A percentile compares a stretch with the other conserved stretches of the same genome.
These are phyloP conservation scores for Drosophila neocordata DNA, from an alignment of 1,140 invertebrate species.

Conservation along the genomic window DNA sequence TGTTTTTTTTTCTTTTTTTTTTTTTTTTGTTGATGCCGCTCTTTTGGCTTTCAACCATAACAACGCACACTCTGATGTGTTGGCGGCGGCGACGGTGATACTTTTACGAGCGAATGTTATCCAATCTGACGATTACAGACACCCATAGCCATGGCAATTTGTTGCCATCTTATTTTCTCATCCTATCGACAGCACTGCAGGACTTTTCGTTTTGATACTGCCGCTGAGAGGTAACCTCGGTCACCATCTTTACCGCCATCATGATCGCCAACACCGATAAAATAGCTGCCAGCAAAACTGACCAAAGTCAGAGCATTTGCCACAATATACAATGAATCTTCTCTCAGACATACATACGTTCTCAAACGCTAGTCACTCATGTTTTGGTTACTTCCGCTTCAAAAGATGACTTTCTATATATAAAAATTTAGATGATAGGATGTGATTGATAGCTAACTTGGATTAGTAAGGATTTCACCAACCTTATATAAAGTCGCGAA, in stretches of 20 bases:
- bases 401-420: no score
- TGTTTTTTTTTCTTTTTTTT: no score
- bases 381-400: no score
- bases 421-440: no score
- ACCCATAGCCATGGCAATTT: slow-evolving; percentile 64
- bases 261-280: slow-evolving; percentile 53
- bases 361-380: no score
- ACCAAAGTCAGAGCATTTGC: no score
- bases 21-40: slow-evolving; percentile 21
- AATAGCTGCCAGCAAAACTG: not conserved
- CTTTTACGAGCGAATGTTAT: slow-evolving; percentile 67
- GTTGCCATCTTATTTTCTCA: slow-evolving; percentile 67
- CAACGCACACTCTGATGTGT: slow-evolving; percentile 22
- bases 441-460: no score
- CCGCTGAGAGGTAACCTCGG: slow-evolving; percentile 20
- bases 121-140: slow-evolving; percentile 69
- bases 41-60: slow-evolving; percentile 1
- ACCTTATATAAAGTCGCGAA: no score
- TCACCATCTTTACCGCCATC: not conserved
- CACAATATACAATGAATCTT: no score
- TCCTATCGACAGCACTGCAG: slow-evolving; percentile 66
- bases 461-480: no score
- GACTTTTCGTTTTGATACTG: slow-evolving; percentile 71
- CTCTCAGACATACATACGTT: no score
- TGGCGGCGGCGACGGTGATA: slow-evolving; percentile 47